Conservation (phyloP, 2,797 vertebrate species). For the Peromyscus aztecus region DNA sequence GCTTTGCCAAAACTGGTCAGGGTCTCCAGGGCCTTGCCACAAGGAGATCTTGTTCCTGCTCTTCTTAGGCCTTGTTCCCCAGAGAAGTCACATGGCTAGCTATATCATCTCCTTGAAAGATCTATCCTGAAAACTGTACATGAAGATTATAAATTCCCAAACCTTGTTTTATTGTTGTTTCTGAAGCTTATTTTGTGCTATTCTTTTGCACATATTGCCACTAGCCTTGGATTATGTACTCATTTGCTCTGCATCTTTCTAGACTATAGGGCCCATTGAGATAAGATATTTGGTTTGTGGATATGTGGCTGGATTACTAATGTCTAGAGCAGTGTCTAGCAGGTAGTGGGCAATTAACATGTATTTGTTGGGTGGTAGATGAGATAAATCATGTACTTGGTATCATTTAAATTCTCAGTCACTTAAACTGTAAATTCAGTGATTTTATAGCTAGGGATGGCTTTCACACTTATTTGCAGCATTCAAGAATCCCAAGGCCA, state of each 20-base stretch:
- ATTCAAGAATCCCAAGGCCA: constrained; percentile 11
- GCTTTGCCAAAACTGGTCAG: too few relatives aligned
- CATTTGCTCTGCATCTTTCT: background rate
- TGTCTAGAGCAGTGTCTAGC: background rate
- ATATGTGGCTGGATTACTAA: background rate
- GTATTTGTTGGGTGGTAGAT: background rate
- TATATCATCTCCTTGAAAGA: background rate
- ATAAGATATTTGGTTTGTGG: background rate
- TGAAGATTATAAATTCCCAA: background rate
- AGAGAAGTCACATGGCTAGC: too few relatives aligned
- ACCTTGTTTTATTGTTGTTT: background rate
- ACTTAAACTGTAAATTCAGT: background rate
- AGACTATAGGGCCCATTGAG: background rate
- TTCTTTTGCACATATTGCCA: background rate
- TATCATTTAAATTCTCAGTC: constrained; percentile 14
- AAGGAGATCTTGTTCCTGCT: too few relatives aligned
- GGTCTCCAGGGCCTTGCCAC: too few relatives aligned
- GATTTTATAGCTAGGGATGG: background rate
- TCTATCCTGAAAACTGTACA: background rate
- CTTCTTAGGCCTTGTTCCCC: too few relatives aligned
- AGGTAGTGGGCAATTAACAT: background rate
- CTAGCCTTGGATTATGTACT: background rate
- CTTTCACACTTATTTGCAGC: background rate
- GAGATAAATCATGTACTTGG: background rate
- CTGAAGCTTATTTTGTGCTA: background rate